Base-by-base conservation (phyloP, 2,888 invertebrate species). In the Cylloceria caligata region DNA sequence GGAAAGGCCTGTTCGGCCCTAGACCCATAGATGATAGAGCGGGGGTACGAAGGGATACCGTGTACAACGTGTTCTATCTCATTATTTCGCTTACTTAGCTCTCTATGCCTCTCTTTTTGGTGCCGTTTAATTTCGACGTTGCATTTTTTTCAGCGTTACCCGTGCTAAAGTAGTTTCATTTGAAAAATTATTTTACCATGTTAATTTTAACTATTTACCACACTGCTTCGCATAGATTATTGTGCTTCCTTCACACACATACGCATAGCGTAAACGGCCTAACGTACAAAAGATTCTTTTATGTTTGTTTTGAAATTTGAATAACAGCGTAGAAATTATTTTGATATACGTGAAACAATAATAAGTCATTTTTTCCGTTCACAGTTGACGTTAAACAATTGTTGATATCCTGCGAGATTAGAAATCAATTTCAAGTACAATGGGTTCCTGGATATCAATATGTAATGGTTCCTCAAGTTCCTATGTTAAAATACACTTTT, bases 311-410 rank as follows among this genome's bases (percentile, higher is more conserved):
- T 42, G 24, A n/a, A n/a, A n/a, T n/a, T 39, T 11, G 13, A 21
- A 64, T 39, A 64, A 64, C 64, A 21, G 19, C 6, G 19, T n/a
- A 9, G 7, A 19, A 16, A 62, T 11, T 1, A 21, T 39, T 62
- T 11, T 39, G 62, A n/a, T 47, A 64, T 64, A 45, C 0, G 3
- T 21, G n/a, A n/a, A 79, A 19, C 6, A 16, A 7, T 24, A 7
- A 27, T 34, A 34, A 5, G 11, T 62, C 9, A 49, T 68, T 62
- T 68, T n/a, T n/a, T n/a, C n/a, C n/a, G n/a, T n/a, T n/a, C n/a
- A n/a, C n/a, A 74, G 45, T 69, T 27, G 62, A 68, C 68, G 74
- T 80, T 80, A 36, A 80, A 39, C 55, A 65, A 47, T 80, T 80
- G 74, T 80, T 75, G 55, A 69, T 65, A 65, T 45, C 73, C n/a